These are phyloP conservation scores for Palythoa grandis DNA, from an alignment of 92 coral and sea anemone genomes.

Conservation along the genomic window DNA sequence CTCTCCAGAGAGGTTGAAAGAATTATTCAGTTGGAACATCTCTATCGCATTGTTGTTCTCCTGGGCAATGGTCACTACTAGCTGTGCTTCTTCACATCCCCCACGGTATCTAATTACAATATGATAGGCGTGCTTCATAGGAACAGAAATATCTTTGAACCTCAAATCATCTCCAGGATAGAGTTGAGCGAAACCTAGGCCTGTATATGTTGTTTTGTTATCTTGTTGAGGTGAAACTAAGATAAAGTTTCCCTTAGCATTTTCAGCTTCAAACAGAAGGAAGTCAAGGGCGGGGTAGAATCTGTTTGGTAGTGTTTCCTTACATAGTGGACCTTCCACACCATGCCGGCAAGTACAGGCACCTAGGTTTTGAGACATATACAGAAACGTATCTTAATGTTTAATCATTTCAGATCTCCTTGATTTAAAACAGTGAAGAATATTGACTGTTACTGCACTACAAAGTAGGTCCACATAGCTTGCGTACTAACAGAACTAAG, in stretches of 20 bases:
- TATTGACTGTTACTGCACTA: no score
- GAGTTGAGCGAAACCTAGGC: conserved; percentile 73
- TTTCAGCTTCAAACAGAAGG: conserved; percentile 75
- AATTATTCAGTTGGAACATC: neutral
- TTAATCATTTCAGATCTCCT: no score
- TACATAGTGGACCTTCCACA: conserved; percentile 71
- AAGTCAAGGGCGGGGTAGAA: conserved; percentile 79
- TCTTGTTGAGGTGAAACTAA: conserved; percentile 51
- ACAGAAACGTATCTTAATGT: no score
- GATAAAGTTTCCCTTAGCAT: conserved; percentile 50
- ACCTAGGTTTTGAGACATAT: conserved; percentile 48
- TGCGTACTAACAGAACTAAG: no score
- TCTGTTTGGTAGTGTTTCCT: conserved; percentile 50
- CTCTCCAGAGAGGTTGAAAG: neutral
- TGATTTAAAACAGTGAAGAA: no score
- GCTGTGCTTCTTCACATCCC: conserved; percentile 38
- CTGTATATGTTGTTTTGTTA: conserved; percentile 61
- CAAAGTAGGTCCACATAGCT: no score
- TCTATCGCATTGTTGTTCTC: conserved; percentile 7
- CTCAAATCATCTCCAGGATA: conserved; percentile 41
- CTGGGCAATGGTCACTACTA: conserved; percentile 10
- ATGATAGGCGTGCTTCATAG: conserved; percentile 46
- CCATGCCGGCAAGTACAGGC: conserved; percentile 78
- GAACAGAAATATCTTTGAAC: conserved; percentile 43
- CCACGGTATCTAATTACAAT: conserved; percentile 66